Conservation (phyloP, 2,888 invertebrate genomes). For the Sesamia inferens region DNA sequence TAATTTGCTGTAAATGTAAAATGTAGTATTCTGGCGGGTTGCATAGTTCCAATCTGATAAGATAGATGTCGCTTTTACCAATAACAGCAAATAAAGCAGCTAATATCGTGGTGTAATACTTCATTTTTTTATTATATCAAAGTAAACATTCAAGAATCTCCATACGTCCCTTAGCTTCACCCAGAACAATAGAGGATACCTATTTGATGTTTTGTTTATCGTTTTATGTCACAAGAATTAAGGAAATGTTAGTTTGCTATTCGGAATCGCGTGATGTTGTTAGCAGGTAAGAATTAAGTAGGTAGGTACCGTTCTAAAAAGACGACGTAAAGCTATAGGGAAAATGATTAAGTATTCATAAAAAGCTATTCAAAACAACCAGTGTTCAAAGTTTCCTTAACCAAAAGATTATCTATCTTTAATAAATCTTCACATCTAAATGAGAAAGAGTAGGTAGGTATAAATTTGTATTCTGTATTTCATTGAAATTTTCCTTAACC, state of each 20-base stretch:
- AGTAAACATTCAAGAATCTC: not conserved
- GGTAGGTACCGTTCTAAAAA: not conserved
- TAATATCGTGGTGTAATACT: too few species aligned
- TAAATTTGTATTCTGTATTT: too few species aligned
- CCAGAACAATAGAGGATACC: too few species aligned
- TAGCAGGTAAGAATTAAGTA: not conserved
- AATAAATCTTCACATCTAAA: not conserved
- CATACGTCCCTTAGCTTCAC: too few species aligned
- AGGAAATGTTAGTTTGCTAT: not conserved
- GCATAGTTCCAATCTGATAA: not conserved
- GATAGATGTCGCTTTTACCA: constrained; percentile 15
- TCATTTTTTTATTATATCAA: not conserved
- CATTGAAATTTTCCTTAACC: too few species aligned
- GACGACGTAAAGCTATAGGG: not conserved
- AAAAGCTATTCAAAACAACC: not conserved
- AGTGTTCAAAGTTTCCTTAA: constrained; percentile 16
- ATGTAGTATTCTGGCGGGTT: too few species aligned
- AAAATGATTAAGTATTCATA: not conserved
- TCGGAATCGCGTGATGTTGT: not conserved
- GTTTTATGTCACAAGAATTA: not conserved
- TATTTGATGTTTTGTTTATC: too few species aligned
- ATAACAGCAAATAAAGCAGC: not conserved
- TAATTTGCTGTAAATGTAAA: too few species aligned
- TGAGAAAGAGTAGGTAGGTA: not conserved
- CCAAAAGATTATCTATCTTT: not conserved